These are phyloP conservation scores for Lota lota DNA, from an alignment of 2,113 vertebrate species.

Conservation along the genomic window DNA sequence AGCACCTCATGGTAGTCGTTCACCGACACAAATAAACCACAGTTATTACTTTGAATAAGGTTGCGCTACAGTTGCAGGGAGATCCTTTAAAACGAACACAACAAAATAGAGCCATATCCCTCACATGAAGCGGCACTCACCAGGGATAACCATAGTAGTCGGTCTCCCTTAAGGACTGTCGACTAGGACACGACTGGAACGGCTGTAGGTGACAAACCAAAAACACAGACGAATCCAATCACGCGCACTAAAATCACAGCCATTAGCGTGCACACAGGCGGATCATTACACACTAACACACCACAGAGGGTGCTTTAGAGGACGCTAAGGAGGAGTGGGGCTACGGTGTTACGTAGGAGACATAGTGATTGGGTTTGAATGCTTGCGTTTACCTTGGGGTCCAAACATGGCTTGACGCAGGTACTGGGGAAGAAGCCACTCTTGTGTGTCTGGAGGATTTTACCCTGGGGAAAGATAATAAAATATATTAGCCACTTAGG, in stretches of 20 bases:
- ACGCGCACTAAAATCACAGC: slow-evolving; percentile 2
- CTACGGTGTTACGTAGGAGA: background rate
- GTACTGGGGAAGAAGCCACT: slow-evolving; percentile 91
- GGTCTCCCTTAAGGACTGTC: slow-evolving; percentile 82
- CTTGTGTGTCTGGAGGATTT: slow-evolving; percentile 85
- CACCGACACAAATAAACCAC: too few relatives aligned
- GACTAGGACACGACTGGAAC: slow-evolving; percentile 77
- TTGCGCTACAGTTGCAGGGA: too few relatives aligned
- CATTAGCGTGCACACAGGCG: background rate
- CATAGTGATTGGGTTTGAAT: background rate
- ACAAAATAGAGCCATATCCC: too few relatives aligned
- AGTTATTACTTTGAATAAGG: too few relatives aligned
- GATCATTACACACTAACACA: slow-evolving; percentile 1
- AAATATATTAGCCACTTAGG: too few relatives aligned
- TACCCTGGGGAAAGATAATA: slow-evolving; percentile 73
- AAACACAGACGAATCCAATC: slow-evolving; percentile 8
- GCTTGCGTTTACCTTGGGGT: slow-evolving; percentile 77
- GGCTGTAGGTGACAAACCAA: slow-evolving; percentile 50
- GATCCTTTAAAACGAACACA: too few relatives aligned
- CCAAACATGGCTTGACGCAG: slow-evolving; percentile 90
- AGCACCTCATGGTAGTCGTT: too few relatives aligned
- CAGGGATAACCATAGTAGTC: slow-evolving; percentile 91
- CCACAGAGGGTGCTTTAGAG: slow-evolving; percentile 2
- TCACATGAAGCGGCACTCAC: slow-evolving; percentile 65
- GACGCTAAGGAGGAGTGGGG: background rate